These are phyloP conservation scores for Drosophila nigritarsus DNA, from an alignment of 2,888 invertebrate genomes.

Conservation along the genomic window DNA sequence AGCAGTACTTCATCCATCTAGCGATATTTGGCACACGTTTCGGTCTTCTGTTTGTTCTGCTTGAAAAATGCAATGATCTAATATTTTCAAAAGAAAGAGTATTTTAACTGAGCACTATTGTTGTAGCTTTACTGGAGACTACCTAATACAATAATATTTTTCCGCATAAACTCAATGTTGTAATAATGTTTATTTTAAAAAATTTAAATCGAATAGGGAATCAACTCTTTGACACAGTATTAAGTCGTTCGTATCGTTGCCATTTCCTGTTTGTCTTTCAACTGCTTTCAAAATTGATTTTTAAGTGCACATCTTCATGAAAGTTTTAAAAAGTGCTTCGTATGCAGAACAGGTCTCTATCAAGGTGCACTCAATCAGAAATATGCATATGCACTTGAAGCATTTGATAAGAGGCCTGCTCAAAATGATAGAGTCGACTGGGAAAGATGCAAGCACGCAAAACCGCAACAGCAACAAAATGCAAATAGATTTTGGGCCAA, in stretches of 20 bases:
- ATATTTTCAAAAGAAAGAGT: background rate
- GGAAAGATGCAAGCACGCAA: background rate
- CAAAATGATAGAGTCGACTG: background rate
- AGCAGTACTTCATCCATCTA: slow-evolving; percentile 41
- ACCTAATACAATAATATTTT: background rate
- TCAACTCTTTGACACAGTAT: background rate
- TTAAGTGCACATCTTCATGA: slow-evolving; percentile 17
- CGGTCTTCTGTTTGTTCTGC: slow-evolving; percentile 21
- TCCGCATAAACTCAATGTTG: background rate
- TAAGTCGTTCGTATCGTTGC: background rate
- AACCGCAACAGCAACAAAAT: slow-evolving; percentile 6
- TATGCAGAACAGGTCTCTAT: background rate
- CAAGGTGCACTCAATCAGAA: background rate
- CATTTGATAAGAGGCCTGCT: slow-evolving; percentile 4
- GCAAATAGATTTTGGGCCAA: slow-evolving; percentile 8
- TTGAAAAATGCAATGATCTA: background rate
- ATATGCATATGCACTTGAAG: slow-evolving; percentile 17
- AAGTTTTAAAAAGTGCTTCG: background rate
- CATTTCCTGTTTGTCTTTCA: slow-evolving; percentile 13
- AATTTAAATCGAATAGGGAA: slow-evolving; percentile 4
- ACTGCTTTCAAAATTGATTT: slow-evolving; percentile 42
- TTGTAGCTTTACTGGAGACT: background rate
- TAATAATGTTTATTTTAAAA: background rate
- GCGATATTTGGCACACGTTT: slow-evolving; percentile 45
- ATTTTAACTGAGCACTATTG: no score